Base-by-base conservation (phyloP, 53 echinoderm and acorn worm genomes). In the Astropecten irregularis region DNA sequence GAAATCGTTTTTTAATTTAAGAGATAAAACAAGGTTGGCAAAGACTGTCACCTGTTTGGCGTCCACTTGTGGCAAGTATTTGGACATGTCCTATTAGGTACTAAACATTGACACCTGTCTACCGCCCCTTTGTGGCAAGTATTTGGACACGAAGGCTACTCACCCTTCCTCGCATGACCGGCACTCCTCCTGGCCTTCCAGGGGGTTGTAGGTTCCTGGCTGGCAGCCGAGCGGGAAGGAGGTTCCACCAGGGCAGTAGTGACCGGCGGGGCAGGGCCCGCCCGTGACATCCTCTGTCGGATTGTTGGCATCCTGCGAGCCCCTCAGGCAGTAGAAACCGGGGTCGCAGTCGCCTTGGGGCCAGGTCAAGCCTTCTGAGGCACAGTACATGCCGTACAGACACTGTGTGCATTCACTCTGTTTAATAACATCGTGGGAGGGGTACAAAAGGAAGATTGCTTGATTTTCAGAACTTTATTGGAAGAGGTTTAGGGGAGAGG, bases 271-370 rank as follows among this genome's bases (percentile, higher is more conserved):
- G 39, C 96, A 96, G 2, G 96, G 96, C 15, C 96, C 96, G 31
- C 96, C 79, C 9, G 93, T 91, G 4, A 74, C 42, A 76, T 96
- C 96, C 34, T 84, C 90, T 0, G 74, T 35, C 0, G 96, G 96
- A 62, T 96, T 96, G 69, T 96, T 96, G 19, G 92, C 85, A 67
- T 96, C 94, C 62, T 70, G 83, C 30, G 96, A 91, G 0, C 96
- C 96, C 9, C 94, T 50, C 0, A 96, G 87, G 71, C 96, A 96
- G 71, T 89, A 96, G 92, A 96, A 96, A 0, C 96, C 96, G 2
- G 90, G 92, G 40, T 94, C 89, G 77, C 96, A 96, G 53, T 89
- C 89, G 2, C 94, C 96, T 1, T 89, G 76, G 28, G 96, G 96
- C 50, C 82, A 84, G 15, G 90, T 92, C 77, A 96, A 71, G 15